Percentiles rank a stretch among this genome's conserved stretches.
These are phyloP conservation scores for Dreissena rostriformis DNA, from an alignment of 1,140 invertebrate species.

Conservation along the genomic window DNA sequence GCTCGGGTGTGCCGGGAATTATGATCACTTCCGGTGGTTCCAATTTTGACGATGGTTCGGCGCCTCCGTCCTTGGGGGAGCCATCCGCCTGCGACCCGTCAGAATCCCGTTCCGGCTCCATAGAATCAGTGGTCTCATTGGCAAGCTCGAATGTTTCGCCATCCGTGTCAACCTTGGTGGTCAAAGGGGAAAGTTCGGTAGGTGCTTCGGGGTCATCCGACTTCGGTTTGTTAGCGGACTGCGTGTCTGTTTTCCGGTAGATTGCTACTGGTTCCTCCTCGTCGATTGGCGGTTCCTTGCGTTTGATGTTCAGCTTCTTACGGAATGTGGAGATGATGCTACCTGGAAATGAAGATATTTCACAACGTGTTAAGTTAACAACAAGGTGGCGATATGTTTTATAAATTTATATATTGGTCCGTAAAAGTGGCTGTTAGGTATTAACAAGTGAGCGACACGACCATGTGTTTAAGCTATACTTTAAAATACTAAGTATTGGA, in stretches of 20 bases:
- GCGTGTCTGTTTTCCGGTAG: slow-evolving; percentile 51
- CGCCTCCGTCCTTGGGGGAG: slow-evolving; percentile 33
- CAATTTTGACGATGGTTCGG: slow-evolving; percentile 31
- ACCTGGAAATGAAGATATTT: slow-evolving; percentile 14
- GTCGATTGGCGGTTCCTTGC: not conserved
- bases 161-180: slow-evolving; percentile 27
- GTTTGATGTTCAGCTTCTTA: slow-evolving; percentile 44
- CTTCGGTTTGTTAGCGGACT: not conserved
- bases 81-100: slow-evolving; percentile 17
- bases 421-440: no score
- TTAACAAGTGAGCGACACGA: no score
- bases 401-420: no score
- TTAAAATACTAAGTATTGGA: no score
- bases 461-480: no score
- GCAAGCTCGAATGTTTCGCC: slow-evolving; percentile 50
- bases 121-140: slow-evolving; percentile 27
- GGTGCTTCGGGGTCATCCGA: slow-evolving; percentile 12
- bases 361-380: no score
- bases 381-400: no score
- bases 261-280: slow-evolving; percentile 46
- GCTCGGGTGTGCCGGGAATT: slow-evolving; percentile 43
- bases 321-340: slow-evolving; percentile 47
- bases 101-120: slow-evolving; percentile 3
- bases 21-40: slow-evolving; percentile 48
- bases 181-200: slow-evolving; percentile 30